Base-by-base conservation (phyloP, 1,140 invertebrate genomes). In the Polypedilum pembai region DNA sequence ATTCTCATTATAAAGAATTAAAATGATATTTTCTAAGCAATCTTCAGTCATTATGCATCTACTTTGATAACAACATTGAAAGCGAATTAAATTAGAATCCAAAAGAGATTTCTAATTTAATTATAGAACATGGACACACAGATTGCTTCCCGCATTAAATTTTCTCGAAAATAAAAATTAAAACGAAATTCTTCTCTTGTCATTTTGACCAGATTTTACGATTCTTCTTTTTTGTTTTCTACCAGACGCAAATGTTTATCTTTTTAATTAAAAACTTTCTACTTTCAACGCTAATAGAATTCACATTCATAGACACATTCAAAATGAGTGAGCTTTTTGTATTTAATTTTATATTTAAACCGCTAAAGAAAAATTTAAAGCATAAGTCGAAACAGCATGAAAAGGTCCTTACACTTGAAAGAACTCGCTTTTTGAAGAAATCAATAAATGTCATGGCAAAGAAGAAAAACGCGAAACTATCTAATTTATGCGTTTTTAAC, bases 401-500 rank as follows among this genome's bases (percentile, higher is more conserved):
- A 56, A 56, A 12, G n/a, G 45, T 56, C 45, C 45, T 56, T 56
- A n/a, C 7, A 69, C 65, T 18, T 69, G 7, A 69, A 69, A 20
- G 15, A 56, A 56, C 45, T n/a, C 15, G 8, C 15, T 45, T 45
- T 45, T 45, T 8, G 7, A 12, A 3, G 3, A 56, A 56, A 56
- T 56, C 45, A 56, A 56, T 56, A 56, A 56, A 56, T 56, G 45
- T 56, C 45, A 56, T 56, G 45, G 45, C n/a, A 15, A 56, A 56
- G n/a, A 12, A 56, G n/a, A 56, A 56, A n/a, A 69, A 69, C 65
- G 65, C 65, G 17, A 69, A 69, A 69, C 65, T 69, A 69, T 69
- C 65, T 69, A 69, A 69, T 69, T 69, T 69, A 69, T 69, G 65
- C 65, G 65, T 69, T 69, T 69, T 69, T 69, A 69, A 69, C 65